A percentile compares a stretch with the other conserved stretches of the same genome.
These are phyloP conservation scores for Isurus oxyrinchus DNA, from an alignment of 2,113 vertebrate species.

Conservation along the genomic window DNA sequence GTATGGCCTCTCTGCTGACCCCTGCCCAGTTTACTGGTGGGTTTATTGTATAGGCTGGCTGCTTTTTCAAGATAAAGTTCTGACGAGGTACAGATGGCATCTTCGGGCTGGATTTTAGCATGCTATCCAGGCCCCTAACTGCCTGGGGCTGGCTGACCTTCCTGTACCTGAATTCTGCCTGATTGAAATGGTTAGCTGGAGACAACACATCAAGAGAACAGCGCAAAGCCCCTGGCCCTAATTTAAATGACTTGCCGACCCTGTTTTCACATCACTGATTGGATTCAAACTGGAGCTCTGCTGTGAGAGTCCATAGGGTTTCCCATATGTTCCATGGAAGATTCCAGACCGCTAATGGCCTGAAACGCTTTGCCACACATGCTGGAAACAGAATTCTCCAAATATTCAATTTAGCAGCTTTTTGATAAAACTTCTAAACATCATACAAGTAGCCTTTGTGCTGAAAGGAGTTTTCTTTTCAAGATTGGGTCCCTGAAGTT, in stretches of 20 bases:
- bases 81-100: not conserved
- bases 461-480: not conserved
- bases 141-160: no score
- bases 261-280: not conserved
- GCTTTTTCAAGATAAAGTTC: not conserved
- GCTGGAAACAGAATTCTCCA: not conserved
- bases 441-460: not conserved
- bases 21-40: not conserved
- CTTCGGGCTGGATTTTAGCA: not conserved
- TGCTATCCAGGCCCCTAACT: not conserved
- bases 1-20: not conserved
- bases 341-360: not conserved
- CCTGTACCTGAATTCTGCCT: not conserved
- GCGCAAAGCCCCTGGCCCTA: not conserved
- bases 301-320: not conserved
- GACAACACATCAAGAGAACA: not conserved
- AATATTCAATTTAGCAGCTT: not conserved
- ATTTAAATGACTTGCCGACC: not conserved
- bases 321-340: not conserved
- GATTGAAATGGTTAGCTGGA: not conserved
- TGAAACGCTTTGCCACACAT: not conserved
- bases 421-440: not conserved
- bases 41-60: not conserved
- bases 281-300: not conserved
- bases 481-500: not conserved